phyloP scores from a whole-genome alignment of 2,797 vertebrate species.

The Betta splendens region DNA sequence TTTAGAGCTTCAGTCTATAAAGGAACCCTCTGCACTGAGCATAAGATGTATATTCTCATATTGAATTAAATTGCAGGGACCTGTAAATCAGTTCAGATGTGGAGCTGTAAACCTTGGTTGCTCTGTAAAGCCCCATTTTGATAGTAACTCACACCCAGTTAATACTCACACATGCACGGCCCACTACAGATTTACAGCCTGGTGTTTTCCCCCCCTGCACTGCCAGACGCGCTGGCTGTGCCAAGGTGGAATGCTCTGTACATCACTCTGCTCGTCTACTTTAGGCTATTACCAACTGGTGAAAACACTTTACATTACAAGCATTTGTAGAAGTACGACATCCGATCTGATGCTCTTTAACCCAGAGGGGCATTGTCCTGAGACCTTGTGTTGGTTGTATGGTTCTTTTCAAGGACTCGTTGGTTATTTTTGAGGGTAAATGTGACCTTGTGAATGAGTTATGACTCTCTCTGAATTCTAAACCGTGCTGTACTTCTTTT shows the following conservation, averaged over 20 bases:
- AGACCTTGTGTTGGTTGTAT: neutral
- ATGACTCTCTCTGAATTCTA: neutral
- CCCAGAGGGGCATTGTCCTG: neutral
- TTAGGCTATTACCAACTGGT: constrained; percentile 1
- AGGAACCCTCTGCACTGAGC: too few species aligned
- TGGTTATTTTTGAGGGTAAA: neutral
- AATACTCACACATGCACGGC: constrained; percentile 24
- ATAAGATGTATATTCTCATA: constrained; percentile 24
- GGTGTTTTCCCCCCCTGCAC: constrained; percentile 29
- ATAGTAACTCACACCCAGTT: constrained; percentile 21
- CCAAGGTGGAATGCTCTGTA: constrained; percentile 24
- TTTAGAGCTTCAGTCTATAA: too few species aligned
- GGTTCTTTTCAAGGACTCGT: constrained; percentile 1
- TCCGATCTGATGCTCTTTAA: constrained; percentile 14
- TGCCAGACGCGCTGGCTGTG: constrained; percentile 34
- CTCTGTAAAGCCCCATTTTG: constrained; percentile 38
- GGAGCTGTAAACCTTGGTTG: constrained; percentile 55
- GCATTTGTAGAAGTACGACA: constrained; percentile 3
- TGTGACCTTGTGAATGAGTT: constrained; percentile 4
- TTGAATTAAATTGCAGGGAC: constrained; percentile 40
- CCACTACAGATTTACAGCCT: constrained; percentile 52
- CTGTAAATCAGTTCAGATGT: constrained; percentile 54
- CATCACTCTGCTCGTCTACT: constrained; percentile 41
- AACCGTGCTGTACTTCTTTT: neutral
- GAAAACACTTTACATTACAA: constrained; percentile 11